phyloP scores from a whole-genome alignment of 2,888 invertebrate genomes.

The Campoplex capitator region DNA sequence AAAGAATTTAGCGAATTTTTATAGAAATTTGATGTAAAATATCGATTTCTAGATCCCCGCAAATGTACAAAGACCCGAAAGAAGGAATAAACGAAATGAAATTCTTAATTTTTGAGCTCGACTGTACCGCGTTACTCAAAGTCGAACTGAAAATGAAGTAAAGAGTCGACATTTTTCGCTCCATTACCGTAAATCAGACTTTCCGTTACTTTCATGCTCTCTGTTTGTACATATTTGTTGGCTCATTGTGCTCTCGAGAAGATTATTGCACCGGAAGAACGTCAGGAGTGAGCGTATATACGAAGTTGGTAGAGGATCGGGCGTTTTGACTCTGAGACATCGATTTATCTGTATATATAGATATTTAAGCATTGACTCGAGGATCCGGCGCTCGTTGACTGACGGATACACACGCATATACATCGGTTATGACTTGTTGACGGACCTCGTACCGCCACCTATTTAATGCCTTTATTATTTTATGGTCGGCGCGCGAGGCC shows the following conservation, averaged over 20 bases:
- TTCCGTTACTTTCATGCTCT: slow-evolving; percentile 26
- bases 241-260: not conserved
- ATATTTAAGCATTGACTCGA: not conserved
- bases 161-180: slow-evolving; percentile 16
- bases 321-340: slow-evolving; percentile 21
- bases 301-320: not conserved
- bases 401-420: not conserved
- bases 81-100: not conserved
- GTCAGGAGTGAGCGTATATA: not conserved
- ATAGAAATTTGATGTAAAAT: not conserved
- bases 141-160: not conserved
- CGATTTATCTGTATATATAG: not conserved
- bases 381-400: slow-evolving; percentile 6
- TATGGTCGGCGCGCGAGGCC: slow-evolving; percentile 71
- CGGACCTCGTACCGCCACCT: slow-evolving; percentile 74
- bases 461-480: slow-evolving; percentile 82
- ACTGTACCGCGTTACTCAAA: not conserved
- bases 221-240: slow-evolving; percentile 21
- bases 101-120: not conserved
- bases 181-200: slow-evolving; percentile 51
- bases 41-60: not conserved
- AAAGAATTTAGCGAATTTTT: too few relatives aligned
- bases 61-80: not conserved
- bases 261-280: slow-evolving; percentile 25
- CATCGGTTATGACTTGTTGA: slow-evolving; percentile 80